These are phyloP conservation scores for Aleiodes leptofemur DNA, from an alignment of 2,888 invertebrate species.

Conservation along the genomic window DNA sequence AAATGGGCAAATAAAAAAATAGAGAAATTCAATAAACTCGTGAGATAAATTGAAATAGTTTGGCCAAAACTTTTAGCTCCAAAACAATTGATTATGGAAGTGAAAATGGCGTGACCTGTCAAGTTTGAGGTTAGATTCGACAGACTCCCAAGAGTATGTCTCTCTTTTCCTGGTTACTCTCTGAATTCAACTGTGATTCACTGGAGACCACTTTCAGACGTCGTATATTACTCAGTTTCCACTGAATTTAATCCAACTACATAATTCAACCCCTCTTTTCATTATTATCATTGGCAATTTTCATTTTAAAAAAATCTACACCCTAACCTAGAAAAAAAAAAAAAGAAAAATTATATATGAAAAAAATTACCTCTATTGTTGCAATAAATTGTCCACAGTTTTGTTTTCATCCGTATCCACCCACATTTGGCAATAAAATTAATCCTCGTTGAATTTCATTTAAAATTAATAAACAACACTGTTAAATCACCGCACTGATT, in stretches of 20 bases:
- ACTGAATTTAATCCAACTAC: neutral
- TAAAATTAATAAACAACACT: conserved; percentile 2
- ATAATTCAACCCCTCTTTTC: neutral
- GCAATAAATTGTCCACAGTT: conserved; percentile 2
- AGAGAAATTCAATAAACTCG: conserved; percentile 3
- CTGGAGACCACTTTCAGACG: neutral
- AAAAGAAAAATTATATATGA: neutral
- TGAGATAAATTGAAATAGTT: conserved; percentile 5
- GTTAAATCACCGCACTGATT: conserved; percentile 5
- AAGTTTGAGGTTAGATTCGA: conserved; percentile 44
- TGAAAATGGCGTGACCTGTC: conserved; percentile 45
- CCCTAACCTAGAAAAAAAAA: neutral
- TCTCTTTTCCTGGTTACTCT: no score
- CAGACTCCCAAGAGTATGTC: neutral
- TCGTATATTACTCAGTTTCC: neutral
- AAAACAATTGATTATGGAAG: conserved; percentile 21
- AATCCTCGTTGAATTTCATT: no score
- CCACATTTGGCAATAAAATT: neutral
- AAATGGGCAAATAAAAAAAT: neutral
- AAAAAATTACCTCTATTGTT: conserved; percentile 1
- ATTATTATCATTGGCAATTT: no score
- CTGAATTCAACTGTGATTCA: conserved; percentile 4
- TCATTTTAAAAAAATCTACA: no score
- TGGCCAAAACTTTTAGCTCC: conserved; percentile 3
- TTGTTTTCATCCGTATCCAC: neutral